Percentiles rank a stretch among this genome's conserved stretches.
These are phyloP conservation scores for Campylomormyrus numenius DNA, from an alignment of 2,113 vertebrate genomes.

Conservation along the genomic window DNA sequence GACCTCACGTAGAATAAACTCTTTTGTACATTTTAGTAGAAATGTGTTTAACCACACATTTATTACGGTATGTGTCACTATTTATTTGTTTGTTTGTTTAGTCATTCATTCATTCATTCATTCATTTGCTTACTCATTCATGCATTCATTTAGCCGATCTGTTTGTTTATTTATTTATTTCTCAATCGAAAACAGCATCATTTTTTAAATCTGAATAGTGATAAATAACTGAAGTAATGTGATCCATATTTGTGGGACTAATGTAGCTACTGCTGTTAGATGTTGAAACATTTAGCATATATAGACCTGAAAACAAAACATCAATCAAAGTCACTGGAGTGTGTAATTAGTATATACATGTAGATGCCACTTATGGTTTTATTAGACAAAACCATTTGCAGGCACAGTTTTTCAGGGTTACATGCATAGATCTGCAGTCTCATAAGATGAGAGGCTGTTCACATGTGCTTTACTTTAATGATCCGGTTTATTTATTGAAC, in stretches of 20 bases:
- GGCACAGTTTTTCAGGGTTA: neutral
- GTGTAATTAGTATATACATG: neutral
- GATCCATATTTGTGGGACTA: neutral
- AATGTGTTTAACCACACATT: neutral
- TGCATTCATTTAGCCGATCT: neutral
- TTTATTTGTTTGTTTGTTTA: neutral
- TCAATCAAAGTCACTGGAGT: neutral
- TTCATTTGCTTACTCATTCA: too few relatives aligned
- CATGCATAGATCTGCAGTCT: neutral
- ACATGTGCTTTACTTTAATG: neutral
- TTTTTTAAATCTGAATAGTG: neutral
- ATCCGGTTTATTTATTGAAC: neutral
- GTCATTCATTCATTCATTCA: too few relatives aligned
- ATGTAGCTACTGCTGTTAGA: neutral
- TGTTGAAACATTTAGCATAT: neutral
- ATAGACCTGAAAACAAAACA: neutral
- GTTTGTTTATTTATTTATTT: neutral
- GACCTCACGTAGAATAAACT: neutral
- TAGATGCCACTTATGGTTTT: neutral
- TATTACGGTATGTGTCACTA: neutral
- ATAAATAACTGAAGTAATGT: neutral
- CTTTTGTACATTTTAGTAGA: neutral
- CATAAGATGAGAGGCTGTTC: neutral
- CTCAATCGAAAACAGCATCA: neutral
- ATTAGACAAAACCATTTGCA: neutral